phyloP scores from a whole-genome alignment of 2,113 vertebrate species.

The Brevimyrus niger region DNA sequence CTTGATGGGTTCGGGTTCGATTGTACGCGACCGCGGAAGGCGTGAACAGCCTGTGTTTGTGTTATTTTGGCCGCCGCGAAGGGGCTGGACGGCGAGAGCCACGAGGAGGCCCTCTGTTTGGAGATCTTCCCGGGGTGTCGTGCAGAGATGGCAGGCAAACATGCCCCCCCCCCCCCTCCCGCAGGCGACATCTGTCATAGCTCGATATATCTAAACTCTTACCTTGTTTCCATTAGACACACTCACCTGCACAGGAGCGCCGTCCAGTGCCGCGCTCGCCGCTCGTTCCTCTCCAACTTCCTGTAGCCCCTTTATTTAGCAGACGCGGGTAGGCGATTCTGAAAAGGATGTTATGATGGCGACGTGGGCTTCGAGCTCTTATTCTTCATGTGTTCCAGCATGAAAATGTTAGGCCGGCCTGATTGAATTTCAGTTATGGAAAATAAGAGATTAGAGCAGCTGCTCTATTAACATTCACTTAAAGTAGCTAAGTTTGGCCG shows the following conservation, averaged over 20 bases:
- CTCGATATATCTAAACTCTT: conserved; percentile 10
- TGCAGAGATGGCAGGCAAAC: conserved; percentile 5
- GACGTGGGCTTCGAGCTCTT: not conserved
- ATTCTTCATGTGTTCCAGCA: not conserved
- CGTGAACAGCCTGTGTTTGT: not conserved
- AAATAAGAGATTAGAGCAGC: not conserved
- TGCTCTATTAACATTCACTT: not conserved
- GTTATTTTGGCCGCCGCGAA: not conserved
- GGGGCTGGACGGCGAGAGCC: not conserved
- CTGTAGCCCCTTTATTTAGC: not conserved
- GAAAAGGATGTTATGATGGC: not conserved
- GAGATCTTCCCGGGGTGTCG: not conserved
- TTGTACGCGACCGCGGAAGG: not conserved
- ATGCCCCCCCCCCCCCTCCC: not conserved
- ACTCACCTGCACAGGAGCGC: not conserved
- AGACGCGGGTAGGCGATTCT: not conserved
- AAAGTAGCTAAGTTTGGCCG: not conserved
- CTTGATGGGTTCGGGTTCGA: not conserved
- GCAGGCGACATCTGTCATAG: conserved; percentile 5
- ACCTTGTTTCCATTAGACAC: conserved; percentile 5
- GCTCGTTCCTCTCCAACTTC: not conserved
- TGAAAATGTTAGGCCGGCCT: not conserved
- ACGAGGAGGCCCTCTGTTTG: conserved; percentile 4
- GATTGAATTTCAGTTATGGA: not conserved
- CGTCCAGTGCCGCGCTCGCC: not conserved